phyloP scores from a whole-genome alignment of 2,888 invertebrate genomes.

The Junonia oenone region DNA sequence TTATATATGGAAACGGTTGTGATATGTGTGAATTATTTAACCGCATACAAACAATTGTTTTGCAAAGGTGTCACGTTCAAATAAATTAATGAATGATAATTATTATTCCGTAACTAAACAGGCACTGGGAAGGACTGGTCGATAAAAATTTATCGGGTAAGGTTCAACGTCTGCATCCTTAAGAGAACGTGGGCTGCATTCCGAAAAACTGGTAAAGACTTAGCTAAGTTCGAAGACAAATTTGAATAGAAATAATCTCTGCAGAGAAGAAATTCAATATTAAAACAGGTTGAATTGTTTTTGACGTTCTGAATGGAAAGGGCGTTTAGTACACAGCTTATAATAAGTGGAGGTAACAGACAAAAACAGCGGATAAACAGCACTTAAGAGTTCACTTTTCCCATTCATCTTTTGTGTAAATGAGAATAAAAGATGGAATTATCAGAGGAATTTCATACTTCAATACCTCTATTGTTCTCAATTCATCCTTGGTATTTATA shows the following conservation, averaged over 20 bases:
- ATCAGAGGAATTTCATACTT: constrained; percentile 4
- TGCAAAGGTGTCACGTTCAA: background rate
- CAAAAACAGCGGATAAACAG: background rate
- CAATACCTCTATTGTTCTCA: constrained; percentile 11
- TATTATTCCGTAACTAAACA: background rate
- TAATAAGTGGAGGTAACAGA: background rate
- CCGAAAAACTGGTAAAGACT: background rate
- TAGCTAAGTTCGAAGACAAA: background rate
- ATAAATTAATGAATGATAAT: background rate
- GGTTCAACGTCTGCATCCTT: constrained; percentile 4
- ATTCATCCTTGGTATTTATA: constrained; percentile 11
- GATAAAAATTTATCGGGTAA: background rate
- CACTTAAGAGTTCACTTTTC: background rate
- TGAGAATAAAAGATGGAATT: constrained; percentile 3
- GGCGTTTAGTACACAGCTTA: background rate
- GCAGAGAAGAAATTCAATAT: background rate
- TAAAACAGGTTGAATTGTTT: background rate
- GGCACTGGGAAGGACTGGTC: background rate
- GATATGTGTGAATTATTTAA: background rate
- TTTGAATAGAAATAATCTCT: background rate
- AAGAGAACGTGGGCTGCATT: background rate
- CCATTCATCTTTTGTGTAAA: constrained; percentile 6
- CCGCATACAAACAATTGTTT: background rate
- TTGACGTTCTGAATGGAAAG: background rate
- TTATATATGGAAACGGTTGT: background rate